Conservation (phyloP, 2,888 invertebrate species). For the Caenorhabditis plicata region DNA sequence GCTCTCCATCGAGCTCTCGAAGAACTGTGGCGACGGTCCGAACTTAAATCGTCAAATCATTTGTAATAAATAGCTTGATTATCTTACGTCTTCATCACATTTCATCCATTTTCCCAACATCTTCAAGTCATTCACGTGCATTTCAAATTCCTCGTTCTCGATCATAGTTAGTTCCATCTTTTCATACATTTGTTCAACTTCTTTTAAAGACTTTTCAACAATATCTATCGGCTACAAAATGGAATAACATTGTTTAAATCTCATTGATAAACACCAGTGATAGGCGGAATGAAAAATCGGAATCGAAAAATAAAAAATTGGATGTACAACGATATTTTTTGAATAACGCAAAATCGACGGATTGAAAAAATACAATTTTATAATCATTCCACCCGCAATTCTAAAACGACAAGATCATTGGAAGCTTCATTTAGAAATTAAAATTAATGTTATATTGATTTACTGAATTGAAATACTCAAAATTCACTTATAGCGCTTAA, state of each 20-base stretch:
- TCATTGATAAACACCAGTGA: too few relatives aligned
- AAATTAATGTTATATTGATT: too few relatives aligned
- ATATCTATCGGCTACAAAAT: neutral
- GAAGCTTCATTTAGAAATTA: too few relatives aligned
- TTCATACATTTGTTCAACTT: neutral
- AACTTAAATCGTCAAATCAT: conserved; percentile 4
- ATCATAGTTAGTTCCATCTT: neutral
- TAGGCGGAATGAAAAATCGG: too few relatives aligned
- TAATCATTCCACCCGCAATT: neutral
- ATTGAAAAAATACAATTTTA: neutral
- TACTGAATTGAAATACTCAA: too few relatives aligned
- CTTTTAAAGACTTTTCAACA: neutral
- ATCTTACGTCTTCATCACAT: conserved; percentile 12
- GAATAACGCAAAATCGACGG: too few relatives aligned
- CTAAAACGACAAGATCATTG: neutral
- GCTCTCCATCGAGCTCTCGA: conserved; percentile 9
- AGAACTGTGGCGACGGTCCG: conserved; percentile 15
- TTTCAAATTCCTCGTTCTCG: conserved; percentile 6
- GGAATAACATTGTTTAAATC: too few relatives aligned
- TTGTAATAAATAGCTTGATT: neutral
- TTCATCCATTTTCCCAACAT: conserved; percentile 9
- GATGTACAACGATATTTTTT: too few relatives aligned
- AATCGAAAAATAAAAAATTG: too few relatives aligned
- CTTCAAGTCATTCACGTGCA: conserved; percentile 10
- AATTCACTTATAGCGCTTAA: too few relatives aligned